A percentile compares a stretch with the other conserved stretches of the same genome.
These are phyloP conservation scores for Centropristis striata DNA, from an alignment of 2,113 vertebrate species.

Conservation along the genomic window DNA sequence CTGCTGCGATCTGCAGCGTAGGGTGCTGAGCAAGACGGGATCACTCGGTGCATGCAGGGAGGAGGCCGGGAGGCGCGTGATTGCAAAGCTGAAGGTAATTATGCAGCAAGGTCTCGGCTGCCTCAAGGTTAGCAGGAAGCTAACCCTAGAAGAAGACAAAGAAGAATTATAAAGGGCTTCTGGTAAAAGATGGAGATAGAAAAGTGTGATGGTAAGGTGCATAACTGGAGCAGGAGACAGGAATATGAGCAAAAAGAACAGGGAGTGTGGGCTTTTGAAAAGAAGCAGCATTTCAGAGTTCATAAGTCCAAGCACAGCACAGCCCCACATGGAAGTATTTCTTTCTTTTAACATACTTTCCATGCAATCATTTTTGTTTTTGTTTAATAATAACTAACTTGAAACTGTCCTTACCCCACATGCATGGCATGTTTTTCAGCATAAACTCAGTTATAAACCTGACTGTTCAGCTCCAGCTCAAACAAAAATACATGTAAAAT, in stretches of 20 bases:
- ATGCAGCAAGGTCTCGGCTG: neutral
- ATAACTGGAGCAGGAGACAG: neutral
- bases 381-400: too few relatives aligned
- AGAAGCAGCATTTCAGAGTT: too few relatives aligned
- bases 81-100: constrained; percentile 42
- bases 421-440: too few relatives aligned
- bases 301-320: too few relatives aligned
- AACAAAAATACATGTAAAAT: too few relatives aligned
- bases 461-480: neutral
- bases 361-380: neutral
- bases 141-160: neutral
- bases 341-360: neutral
- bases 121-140: constrained; percentile 24
- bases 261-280: too few relatives aligned
- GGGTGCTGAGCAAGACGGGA: constrained; percentile 18
- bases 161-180: neutral
- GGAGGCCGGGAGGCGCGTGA: constrained; percentile 17
- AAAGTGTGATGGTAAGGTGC: neutral
- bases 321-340: too few relatives aligned
- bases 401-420: too few relatives aligned
- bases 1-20: neutral
- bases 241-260: neutral
- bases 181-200: neutral
- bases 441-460: neutral
- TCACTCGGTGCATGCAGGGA: constrained; percentile 13